Conservation (phyloP, 2,888 invertebrate genomes). For the Tribolium freemani region DNA sequence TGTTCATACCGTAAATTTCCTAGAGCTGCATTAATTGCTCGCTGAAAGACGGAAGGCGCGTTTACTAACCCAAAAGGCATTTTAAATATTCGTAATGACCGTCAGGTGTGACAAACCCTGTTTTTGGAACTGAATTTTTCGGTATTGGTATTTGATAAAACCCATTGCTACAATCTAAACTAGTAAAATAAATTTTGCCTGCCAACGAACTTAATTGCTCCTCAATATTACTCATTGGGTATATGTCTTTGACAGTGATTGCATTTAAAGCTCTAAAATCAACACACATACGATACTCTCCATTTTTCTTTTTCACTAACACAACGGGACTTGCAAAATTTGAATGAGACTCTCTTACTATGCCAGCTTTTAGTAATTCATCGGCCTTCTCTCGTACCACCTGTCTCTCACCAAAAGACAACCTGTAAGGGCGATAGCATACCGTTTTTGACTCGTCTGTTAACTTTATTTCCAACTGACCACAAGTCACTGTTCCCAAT, state of each 20-base stretch:
- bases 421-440: too few species aligned
- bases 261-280: constrained; percentile 57
- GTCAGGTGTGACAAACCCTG: background rate
- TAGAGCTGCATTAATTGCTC: background rate
- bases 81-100: background rate
- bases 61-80: background rate
- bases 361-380: too few species aligned
- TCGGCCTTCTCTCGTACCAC: too few species aligned
- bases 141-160: background rate
- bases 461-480: too few species aligned
- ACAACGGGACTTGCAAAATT: constrained; percentile 22
- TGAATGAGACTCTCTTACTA: background rate
- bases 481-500: too few species aligned
- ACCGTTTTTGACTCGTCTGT: too few species aligned
- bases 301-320: constrained; percentile 53
- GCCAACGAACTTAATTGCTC: background rate
- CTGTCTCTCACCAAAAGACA: too few species aligned
- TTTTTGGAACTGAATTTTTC: background rate
- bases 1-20: too few species aligned
- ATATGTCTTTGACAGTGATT: constrained; percentile 54
- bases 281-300: constrained; percentile 50
- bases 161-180: background rate
- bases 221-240: constrained; percentile 53
- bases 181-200: background rate
- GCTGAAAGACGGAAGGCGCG: background rate